Percentiles rank a stretch among this genome's conserved stretches.
Evolutionary conservation across 2,888 invertebrate genomes (phyloP).

Genomic region (Ormyrus nitidulus): DNA sequence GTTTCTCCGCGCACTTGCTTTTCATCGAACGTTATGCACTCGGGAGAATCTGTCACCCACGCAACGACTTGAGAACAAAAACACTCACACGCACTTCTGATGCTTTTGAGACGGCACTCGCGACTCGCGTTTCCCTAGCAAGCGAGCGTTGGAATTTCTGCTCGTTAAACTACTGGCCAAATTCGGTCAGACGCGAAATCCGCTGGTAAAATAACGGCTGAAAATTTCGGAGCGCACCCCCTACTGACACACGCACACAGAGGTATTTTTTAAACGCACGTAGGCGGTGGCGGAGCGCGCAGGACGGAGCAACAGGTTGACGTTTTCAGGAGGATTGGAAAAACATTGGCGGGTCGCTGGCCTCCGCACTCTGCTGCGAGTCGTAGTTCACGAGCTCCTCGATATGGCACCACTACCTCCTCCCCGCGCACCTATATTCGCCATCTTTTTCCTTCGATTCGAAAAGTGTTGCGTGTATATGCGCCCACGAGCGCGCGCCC

Average conservation of each 20-base stretch:
- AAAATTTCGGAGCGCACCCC: not conserved
- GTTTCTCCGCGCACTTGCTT: not conserved
- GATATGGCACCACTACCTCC: conserved; percentile 23
- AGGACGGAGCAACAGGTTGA: conserved; percentile 42
- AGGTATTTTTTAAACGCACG: too few species aligned
- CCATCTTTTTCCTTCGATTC: conserved; percentile 38
- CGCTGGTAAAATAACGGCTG: not conserved
- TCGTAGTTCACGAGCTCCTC: conserved; percentile 1
- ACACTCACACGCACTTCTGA: not conserved
- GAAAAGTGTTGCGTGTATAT: conserved; percentile 16
- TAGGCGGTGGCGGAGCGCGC: not conserved
- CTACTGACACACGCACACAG: too few species aligned
- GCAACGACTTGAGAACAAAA: not conserved
- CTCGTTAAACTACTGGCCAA: too few species aligned
- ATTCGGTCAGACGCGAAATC: not conserved
- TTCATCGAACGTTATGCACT: not conserved
- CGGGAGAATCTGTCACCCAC: not conserved
- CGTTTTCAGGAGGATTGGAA: not conserved
- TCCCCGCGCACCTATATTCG: conserved; percentile 17
- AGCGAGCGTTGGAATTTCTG: too few species aligned
- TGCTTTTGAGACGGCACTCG: not conserved
- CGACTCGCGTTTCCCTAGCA: not conserved
- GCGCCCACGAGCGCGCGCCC: not conserved
- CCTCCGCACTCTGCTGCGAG: conserved; percentile 41
- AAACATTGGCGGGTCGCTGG: conserved; percentile 50